Evolutionary conservation across 2,113 vertebrate genomes (phyloP), one percentile per base, ranked within the genome.

Genomic region (Nannobrachium achirus): DNA sequence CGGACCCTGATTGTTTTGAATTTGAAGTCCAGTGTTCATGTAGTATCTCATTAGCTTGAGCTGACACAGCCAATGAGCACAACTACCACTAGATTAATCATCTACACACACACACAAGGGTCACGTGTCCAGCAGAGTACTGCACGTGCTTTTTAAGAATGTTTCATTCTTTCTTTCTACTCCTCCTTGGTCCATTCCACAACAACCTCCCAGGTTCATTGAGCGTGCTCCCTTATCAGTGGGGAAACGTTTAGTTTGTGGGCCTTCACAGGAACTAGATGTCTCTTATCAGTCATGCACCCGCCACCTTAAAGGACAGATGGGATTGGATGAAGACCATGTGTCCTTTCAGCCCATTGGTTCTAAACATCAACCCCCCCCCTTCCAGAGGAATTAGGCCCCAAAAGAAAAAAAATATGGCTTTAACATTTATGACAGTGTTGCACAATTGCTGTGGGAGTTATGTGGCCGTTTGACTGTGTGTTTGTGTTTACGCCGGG

Each of bases 181-280:
- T 42, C 42, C 62, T 19, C 59, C 66, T 56, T 59, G 20, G 48
- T 51, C 48, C 50, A 56, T 63, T 50, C 61, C 25, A 33, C 25
- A 33, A 33, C 25, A n/a, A 33, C 25, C 25, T 50, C 63, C 48
- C 46, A 15, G 33, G 19, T 42, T 5, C 58, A 5, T 16, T 7
- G 8, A 73, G 63, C 59, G 50, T 57, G 64, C 49, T 13, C 71
- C 67, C 83, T 92, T 91, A 92, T 93, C 92, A 88, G 77, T 9
- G 51, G 33, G 77, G 84, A 75, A 88, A 86, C 84, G 73, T 64
- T 69, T 56, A 4, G 25, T 33, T 33, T 68, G 3, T 63, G 20
- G 65, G 59, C 1, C 62, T 74, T 81, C 53, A 78, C 59, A 78
- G 69, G 48, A 86, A 83, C 75, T 63, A 39, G 70, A 71, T 57